Percentiles rank a stretch among this genome's conserved stretches.
phyloP scores from a whole-genome alignment of 2,113 vertebrate species.

The Onychostruthus taczanowskii region DNA sequence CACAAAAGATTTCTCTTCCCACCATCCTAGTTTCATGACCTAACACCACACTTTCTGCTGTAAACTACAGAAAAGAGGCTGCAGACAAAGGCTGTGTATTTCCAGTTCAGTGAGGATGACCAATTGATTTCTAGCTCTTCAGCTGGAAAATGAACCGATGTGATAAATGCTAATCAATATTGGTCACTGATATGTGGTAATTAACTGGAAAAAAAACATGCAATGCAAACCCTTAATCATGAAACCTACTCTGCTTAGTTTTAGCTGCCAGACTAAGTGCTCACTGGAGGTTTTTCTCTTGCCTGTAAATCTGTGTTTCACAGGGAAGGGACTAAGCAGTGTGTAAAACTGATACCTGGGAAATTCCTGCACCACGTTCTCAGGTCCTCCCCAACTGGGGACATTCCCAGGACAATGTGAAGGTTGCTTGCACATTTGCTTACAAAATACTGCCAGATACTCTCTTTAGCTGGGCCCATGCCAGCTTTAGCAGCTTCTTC shows the following conservation, averaged over 20 bases:
- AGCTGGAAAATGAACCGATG: slow-evolving; percentile 29
- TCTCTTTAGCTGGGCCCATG: slow-evolving; percentile 83
- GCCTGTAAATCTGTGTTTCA: not conserved
- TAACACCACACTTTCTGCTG: not conserved
- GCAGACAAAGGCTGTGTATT: not conserved
- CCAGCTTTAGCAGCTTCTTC: slow-evolving; percentile 84
- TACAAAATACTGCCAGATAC: slow-evolving; percentile 92
- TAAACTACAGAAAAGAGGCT: not conserved
- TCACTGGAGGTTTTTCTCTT: not conserved
- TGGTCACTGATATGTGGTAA: not conserved
- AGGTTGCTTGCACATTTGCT: slow-evolving; percentile 91
- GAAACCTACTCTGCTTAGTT: not conserved
- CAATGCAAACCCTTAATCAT: not conserved
- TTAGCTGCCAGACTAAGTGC: not conserved
- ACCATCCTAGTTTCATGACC: not conserved
- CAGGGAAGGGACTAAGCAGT: not conserved
- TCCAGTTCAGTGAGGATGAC: not conserved
- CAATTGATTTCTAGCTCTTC: slow-evolving; percentile 20
- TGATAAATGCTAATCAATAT: slow-evolving; percentile 49
- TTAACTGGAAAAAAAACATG: slow-evolving; percentile 1
- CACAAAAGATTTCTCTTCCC: not conserved
- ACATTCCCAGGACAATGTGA: slow-evolving; percentile 93
- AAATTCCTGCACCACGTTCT: slow-evolving; percentile 94
- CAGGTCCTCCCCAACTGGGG: slow-evolving; percentile 87
- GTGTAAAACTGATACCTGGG: slow-evolving; percentile 77